Evolutionary conservation across 2,797 vertebrate species (phyloP).

Genomic region (Semaprochilodus insignis): DNA sequence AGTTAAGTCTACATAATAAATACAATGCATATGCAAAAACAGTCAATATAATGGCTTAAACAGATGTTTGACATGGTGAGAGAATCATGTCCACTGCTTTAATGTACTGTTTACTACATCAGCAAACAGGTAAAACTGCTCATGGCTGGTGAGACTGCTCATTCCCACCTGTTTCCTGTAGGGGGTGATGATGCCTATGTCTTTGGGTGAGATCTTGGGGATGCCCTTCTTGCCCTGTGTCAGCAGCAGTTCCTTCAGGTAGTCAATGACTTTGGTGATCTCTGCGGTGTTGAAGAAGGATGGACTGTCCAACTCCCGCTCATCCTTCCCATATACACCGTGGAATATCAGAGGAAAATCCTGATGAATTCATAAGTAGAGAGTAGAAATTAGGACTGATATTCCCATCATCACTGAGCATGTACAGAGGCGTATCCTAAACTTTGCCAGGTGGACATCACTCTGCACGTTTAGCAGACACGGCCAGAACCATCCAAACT

Average conservation of each 20-base stretch:
- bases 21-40: too few species aligned
- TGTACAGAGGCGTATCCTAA: background rate
- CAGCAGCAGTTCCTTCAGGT: constrained; percentile 85
- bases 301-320: constrained; percentile 86
- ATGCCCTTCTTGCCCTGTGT: constrained; percentile 78
- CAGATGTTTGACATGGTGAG: too few species aligned
- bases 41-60: too few species aligned
- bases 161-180: constrained; percentile 92
- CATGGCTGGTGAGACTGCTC: background rate
- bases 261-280: constrained; percentile 82
- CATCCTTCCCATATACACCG: constrained; percentile 83
- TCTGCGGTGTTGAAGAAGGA: constrained; percentile 93
- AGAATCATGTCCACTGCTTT: too few species aligned
- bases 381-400: background rate
- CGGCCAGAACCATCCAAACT: too few species aligned
- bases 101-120: too few species aligned
- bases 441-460: background rate
- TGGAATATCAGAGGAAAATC: constrained; percentile 93
- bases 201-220: constrained; percentile 73
- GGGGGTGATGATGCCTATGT: constrained; percentile 92
- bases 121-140: background rate
- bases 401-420: background rate
- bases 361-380: constrained; percentile 67
- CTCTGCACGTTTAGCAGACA: too few species aligned
- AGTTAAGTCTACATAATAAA: too few species aligned